Evolutionary conservation across 2,113 vertebrate species (phyloP).

Genomic region (Pholis gunnellus): DNA sequence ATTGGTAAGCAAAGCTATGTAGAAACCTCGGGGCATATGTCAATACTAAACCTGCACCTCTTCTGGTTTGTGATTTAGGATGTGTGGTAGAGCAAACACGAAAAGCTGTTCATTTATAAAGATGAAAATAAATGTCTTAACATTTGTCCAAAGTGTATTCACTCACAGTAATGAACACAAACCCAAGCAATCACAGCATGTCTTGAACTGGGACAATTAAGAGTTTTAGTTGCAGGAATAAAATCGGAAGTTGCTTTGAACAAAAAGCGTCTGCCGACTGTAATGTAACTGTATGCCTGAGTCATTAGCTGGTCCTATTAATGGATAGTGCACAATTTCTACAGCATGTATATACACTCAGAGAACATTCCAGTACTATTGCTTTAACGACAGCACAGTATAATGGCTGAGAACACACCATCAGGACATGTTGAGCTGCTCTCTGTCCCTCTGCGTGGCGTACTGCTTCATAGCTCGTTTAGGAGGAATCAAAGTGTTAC

Average conservation of each 20-base stretch:
- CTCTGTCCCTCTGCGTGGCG: slow-evolving; percentile 64
- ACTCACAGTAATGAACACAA: slow-evolving; percentile 16
- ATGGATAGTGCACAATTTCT: background rate
- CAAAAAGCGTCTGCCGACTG: background rate
- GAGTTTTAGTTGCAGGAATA: background rate
- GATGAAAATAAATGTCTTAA: slow-evolving; percentile 79
- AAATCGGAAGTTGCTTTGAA: background rate
- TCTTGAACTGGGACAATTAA: background rate
- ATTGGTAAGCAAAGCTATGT: slow-evolving; percentile 39
- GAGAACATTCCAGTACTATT: background rate
- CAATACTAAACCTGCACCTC: slow-evolving; percentile 44
- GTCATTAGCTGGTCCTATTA: background rate
- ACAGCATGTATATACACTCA: background rate
- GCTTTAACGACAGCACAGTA: background rate
- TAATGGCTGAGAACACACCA: background rate
- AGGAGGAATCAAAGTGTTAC: slow-evolving; percentile 84
- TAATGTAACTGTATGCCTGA: background rate
- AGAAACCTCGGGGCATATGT: slow-evolving; percentile 31
- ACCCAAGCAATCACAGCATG: background rate
- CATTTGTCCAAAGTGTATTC: slow-evolving; percentile 50
- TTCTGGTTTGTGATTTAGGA: slow-evolving; percentile 42
- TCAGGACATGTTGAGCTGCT: slow-evolving; percentile 67
- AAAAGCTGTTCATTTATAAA: slow-evolving; percentile 57
- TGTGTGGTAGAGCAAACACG: slow-evolving; percentile 59
- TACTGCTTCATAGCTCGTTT: slow-evolving; percentile 85